Base-by-base conservation (phyloP, 2,113 vertebrate species). In the Brienomyrus longianalis region DNA sequence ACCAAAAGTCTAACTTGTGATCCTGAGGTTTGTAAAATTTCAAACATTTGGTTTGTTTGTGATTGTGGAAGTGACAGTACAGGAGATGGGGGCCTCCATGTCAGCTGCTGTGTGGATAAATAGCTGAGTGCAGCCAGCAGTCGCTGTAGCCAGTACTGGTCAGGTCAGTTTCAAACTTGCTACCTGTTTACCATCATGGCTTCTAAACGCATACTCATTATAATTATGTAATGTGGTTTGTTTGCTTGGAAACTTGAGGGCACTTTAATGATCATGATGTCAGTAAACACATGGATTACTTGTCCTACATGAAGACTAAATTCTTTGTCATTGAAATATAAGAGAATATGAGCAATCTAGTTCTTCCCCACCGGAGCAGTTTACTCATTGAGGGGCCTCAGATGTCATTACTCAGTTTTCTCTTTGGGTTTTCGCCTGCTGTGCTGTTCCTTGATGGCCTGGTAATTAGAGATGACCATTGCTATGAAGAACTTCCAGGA, bases 401-500 rank as follows among this genome's bases (percentile, higher is more conserved):
- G 87, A 87, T 87, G 83, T 88, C 91, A 89, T 89, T 35, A 31
- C 80, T 66, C 27, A 66, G 62, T 39, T 39, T 77, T 27, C 31
- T 90, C 88, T 94, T 91, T 91, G 85, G 47, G 23, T 10, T 87
- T 48, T 52, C 87, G 43, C 85, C 54, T 90, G 50, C 90, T 50
- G 84, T 59, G 90, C 91, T 91, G 94, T 95, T 93, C 94, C 92
- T 91, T 91, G 89, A 94, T 92, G 93, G 92, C 92, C 91, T 92
- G 89, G 93, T 94, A 93, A 94, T 95, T 95, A 94, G 91, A 93
- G 90, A 93, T 93, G 89, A 94, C 93, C 85, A 86, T 94, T 93
- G 92, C 90, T 88, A 92, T 88, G 50, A 13, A 59, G 51, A 39
- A 39, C 3, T 54, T 45, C 48, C 51, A n/a, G 6, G 89, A 92